phyloP scores from a whole-genome alignment of 1,140 invertebrate species.

The Lasioglossum baleicum region DNA sequence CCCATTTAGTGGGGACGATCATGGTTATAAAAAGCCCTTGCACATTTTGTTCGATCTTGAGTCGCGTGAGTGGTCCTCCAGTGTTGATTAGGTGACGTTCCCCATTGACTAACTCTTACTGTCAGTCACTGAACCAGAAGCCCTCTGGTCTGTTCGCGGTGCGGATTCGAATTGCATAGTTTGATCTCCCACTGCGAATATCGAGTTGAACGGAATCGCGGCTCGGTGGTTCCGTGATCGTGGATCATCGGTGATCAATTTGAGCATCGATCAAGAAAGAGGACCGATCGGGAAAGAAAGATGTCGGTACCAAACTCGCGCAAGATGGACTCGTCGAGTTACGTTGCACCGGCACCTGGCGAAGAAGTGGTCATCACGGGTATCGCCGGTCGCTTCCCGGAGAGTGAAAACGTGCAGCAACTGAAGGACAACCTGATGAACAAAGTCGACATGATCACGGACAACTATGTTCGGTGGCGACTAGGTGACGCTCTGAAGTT shows the following conservation, averaged over 20 bases:
- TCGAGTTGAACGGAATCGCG: too few relatives aligned
- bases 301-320: background rate
- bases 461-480: constrained; percentile 88
- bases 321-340: background rate
- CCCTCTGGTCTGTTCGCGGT: too few relatives aligned
- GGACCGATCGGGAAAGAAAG: background rate
- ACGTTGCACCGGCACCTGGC: constrained; percentile 72
- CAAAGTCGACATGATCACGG: constrained; percentile 90
- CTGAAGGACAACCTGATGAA: constrained; percentile 89
- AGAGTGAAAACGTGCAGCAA: constrained; percentile 89
- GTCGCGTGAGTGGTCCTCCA: constrained; percentile 13
- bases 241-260: too few relatives aligned
- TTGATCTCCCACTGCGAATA: too few relatives aligned
- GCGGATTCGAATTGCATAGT: too few relatives aligned
- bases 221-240: too few relatives aligned
- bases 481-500: constrained; percentile 77
- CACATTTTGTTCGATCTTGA: constrained; percentile 4
- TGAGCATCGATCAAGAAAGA: background rate
- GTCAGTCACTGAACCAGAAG: too few relatives aligned
- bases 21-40: constrained; percentile 70
- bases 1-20: constrained; percentile 14
- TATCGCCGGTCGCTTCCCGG: constrained; percentile 92
- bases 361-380: constrained; percentile 92
- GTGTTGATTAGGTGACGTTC: background rate
- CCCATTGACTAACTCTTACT: too few relatives aligned